Percentiles rank a stretch among this genome's conserved stretches.
Evolutionary conservation across 2,797 vertebrate genomes (phyloP).

Genomic region (Enteromius trimaculatus): DNA sequence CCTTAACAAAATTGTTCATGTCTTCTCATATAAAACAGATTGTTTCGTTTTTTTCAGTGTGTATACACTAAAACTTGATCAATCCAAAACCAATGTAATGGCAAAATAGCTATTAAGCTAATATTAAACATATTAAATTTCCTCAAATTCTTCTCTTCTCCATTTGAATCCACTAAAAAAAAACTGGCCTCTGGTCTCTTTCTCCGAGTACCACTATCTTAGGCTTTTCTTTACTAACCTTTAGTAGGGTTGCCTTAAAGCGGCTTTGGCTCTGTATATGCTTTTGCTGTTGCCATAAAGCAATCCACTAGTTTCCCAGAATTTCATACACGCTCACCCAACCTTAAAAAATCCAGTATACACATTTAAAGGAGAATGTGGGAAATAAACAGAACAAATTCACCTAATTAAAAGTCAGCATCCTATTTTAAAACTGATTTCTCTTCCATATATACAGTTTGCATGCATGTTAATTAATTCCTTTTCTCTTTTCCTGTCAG

Average conservation of each 20-base stretch:
- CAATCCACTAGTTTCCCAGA: not conserved
- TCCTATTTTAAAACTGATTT: not conserved
- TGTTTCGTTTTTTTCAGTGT: too few species aligned
- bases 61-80: not conserved
- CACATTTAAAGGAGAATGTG: not conserved
- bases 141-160: too few species aligned
- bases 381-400: too few species aligned
- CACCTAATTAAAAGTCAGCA: not conserved
- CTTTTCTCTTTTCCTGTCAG: slow-evolving; percentile 69
- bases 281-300: not conserved
- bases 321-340: not conserved
- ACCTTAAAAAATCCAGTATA: not conserved
- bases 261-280: too few species aligned
- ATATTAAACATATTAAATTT: not conserved
- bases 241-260: too few species aligned
- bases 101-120: not conserved
- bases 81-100: not conserved
- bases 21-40: not conserved
- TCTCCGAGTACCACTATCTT: too few species aligned
- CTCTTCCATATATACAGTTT: not conserved
- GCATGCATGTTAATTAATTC: not conserved
- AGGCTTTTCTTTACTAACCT: too few species aligned
- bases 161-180: too few species aligned
- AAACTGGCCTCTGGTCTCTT: too few species aligned
- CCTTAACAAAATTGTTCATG: not conserved